phyloP scores from a whole-genome alignment of 2,113 vertebrate species.

The Calidris pygmaea region DNA sequence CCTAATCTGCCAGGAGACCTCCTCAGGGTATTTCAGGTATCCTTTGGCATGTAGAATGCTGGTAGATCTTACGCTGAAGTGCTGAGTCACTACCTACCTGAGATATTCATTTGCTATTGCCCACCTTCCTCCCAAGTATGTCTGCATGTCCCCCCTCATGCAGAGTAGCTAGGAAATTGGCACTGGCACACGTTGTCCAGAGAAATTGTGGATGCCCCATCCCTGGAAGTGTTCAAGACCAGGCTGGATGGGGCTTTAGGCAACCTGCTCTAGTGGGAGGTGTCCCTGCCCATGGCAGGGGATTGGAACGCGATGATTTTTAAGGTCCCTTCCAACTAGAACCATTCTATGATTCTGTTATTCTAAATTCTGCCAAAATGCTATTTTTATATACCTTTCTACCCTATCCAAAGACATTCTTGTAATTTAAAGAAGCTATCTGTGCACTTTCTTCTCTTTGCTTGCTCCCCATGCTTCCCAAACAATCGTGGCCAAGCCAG shows the following conservation, averaged over 20 bases:
- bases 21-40: neutral
- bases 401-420: neutral
- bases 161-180: neutral
- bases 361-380: neutral
- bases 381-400: neutral
- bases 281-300: too few relatives aligned
- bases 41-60: neutral
- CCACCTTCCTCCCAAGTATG: neutral
- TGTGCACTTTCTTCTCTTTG: neutral
- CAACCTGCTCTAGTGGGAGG: too few relatives aligned
- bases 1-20: neutral
- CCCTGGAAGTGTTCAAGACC: too few relatives aligned
- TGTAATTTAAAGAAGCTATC: neutral
- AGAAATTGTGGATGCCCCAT: too few relatives aligned
- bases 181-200: too few relatives aligned
- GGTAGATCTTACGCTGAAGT: neutral
- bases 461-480: neutral
- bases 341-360: too few relatives aligned
- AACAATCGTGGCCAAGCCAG: neutral
- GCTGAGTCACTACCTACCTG: neutral
- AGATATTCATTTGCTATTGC: neutral
- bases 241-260: too few relatives aligned
- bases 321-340: too few relatives aligned
- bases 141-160: neutral
- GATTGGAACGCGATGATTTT: too few relatives aligned